Conservation (phyloP, 2,888 invertebrate species). For the Pseudococcus jackbeardsleyi region DNA sequence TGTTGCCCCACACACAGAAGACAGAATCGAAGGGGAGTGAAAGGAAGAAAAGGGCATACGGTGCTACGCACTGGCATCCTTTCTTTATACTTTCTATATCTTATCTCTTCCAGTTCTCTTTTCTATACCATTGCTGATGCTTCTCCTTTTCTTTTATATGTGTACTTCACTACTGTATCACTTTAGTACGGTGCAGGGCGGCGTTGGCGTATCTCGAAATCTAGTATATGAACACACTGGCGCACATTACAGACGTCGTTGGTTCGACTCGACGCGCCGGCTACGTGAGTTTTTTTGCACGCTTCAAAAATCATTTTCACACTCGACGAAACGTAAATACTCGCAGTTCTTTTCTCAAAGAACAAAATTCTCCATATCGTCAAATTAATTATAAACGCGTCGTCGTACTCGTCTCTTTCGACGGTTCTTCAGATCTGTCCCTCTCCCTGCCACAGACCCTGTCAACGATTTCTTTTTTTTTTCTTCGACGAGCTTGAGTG, state of each 20-base stretch:
- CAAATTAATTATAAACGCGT: slow-evolving; percentile 53
- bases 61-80: too few species aligned
- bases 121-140: neutral
- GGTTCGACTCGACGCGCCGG: neutral
- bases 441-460: too few species aligned
- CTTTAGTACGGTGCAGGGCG: neutral
- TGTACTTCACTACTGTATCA: neutral
- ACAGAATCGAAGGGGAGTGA: neutral
- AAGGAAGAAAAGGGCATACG: too few species aligned
- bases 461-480: too few species aligned
- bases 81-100: too few species aligned
- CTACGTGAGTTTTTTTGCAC: slow-evolving; percentile 25
- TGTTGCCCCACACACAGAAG: neutral
- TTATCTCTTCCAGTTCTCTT: neutral
- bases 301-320: slow-evolving; percentile 51
- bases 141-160: neutral
- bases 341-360: slow-evolving; percentile 25
- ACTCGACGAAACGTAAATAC: slow-evolving; percentile 54
- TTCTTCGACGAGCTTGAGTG: too few species aligned
- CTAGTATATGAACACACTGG: neutral
- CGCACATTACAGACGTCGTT: neutral
- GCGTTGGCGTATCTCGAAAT: neutral
- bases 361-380: slow-evolving; percentile 44
- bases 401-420: neutral
- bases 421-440: neutral